Evolutionary conservation across 2,888 invertebrate species (phyloP).

Genomic region (Noctua janthina): DNA sequence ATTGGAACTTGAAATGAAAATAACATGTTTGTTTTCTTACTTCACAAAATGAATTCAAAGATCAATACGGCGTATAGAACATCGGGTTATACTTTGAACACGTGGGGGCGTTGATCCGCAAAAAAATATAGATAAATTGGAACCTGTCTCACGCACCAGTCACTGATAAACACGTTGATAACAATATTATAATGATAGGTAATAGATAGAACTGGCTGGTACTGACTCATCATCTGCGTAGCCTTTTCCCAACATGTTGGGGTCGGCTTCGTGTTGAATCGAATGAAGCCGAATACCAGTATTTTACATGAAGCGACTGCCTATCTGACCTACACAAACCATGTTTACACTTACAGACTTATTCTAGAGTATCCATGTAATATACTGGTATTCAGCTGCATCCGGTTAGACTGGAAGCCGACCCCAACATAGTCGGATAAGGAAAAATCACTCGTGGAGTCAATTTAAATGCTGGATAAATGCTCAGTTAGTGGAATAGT

Average conservation of each 20-base stretch:
- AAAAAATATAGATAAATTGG: conserved; percentile 7
- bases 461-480: no score
- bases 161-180: conserved; percentile 37
- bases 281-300: no score
- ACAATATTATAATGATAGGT: not conserved
- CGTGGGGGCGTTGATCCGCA: conserved; percentile 35
- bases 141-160: conserved; percentile 37
- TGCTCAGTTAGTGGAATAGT: no score
- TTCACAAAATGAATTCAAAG: not conserved
- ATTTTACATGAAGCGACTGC: no score
- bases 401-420: no score
- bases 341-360: no score
- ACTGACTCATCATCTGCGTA: not conserved
- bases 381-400: not conserved
- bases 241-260: not conserved
- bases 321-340: no score
- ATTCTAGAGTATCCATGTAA: no score
- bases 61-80: conserved; percentile 11
- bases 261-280: not conserved
- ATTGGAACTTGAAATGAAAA: not conserved
- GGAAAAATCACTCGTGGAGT: no score
- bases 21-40: not conserved
- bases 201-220: not conserved
- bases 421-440: no score
- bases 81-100: conserved; percentile 8